Conservation (phyloP, 2,113 vertebrate species). For the Dunckerocampus dactyliophorus region DNA sequence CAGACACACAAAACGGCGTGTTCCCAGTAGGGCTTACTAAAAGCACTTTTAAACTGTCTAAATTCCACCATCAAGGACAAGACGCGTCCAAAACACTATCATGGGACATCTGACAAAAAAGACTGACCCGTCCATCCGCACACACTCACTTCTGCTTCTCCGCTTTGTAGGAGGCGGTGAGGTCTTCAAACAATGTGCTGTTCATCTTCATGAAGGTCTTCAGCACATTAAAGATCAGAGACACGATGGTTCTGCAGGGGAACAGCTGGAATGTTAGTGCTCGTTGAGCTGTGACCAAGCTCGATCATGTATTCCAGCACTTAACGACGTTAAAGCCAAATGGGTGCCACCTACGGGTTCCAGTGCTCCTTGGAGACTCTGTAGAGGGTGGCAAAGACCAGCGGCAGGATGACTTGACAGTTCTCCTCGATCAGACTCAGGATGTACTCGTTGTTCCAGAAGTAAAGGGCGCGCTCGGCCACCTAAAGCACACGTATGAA, state of each 20-base stretch:
- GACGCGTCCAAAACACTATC: too few relatives aligned
- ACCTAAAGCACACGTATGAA: constrained; percentile 67
- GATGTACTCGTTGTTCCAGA: constrained; percentile 96
- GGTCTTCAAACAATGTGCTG: constrained; percentile 87
- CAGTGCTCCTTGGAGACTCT: constrained; percentile 93
- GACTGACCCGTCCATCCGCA: too few relatives aligned
- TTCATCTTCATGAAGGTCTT: constrained; percentile 98
- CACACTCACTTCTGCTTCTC: constrained; percentile 89
- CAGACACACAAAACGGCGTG: neutral
- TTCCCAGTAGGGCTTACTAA: neutral
- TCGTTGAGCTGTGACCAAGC: too few relatives aligned
- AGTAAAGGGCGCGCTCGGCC: constrained; percentile 91
- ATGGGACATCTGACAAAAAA: too few relatives aligned
- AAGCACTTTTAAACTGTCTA: too few relatives aligned
- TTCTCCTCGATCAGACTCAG: constrained; percentile 93
- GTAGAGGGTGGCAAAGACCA: constrained; percentile 89
- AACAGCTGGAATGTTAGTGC: too few relatives aligned
- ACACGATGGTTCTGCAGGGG: constrained; percentile 83
- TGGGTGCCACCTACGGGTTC: constrained; percentile 82
- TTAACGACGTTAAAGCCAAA: neutral
- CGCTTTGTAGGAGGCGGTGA: constrained; percentile 91
- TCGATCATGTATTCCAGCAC: too few relatives aligned
- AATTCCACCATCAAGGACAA: too few relatives aligned
- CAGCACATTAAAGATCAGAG: constrained; percentile 91
- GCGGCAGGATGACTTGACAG: constrained; percentile 86